Evolutionary conservation across 2,113 vertebrate species (phyloP), one percentile per base, ranked within the genome.

Genomic region (Columbina picui): DNA sequence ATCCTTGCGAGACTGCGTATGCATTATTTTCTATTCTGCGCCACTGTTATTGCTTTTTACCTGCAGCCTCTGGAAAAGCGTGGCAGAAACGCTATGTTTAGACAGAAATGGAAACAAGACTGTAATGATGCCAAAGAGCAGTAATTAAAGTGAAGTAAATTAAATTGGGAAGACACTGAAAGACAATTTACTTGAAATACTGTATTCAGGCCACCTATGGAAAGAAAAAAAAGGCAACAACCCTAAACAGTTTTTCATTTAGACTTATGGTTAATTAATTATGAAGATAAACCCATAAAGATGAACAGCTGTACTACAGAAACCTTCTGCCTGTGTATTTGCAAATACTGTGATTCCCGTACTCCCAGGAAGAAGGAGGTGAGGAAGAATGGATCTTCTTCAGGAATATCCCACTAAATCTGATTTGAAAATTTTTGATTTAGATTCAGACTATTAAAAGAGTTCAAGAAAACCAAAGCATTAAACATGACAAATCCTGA

Each of bases 91-190:
- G 45, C 21, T n/a, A 0, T 8, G 29, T 68, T 78, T 49, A 71
- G 50, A 78, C 43, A 81, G 73, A 92, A 81, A 75, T 12, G 17
- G 61, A 50, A 91, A 67, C 36, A 36, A 60, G 3, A 59, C 32
- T 70, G 27, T 47, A 74, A 81, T 45, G 45, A 84, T 92, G 50
- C 60, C 92, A 94, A 89, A 82, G 69, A 90, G 65, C 45, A 82
- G 61, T 30, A 95, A 94, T 90, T 93, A 89, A 70, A 87, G 60
- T 20, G 43, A 83, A 70, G 89, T 20, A 84, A 90, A 97, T 89
- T 76, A 91, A 89, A 91, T 1, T n/a, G 75, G 13, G 45, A 82
- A 92, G 81, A 53, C 59, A 19, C 20, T 43, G 41, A 91, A 89
- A 96, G 91, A 93, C 75, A 69, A 91, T 82, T 90, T 82, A 80